Conservation (phyloP, 2,888 invertebrate genomes). For the Polyommatus iphigenia region DNA sequence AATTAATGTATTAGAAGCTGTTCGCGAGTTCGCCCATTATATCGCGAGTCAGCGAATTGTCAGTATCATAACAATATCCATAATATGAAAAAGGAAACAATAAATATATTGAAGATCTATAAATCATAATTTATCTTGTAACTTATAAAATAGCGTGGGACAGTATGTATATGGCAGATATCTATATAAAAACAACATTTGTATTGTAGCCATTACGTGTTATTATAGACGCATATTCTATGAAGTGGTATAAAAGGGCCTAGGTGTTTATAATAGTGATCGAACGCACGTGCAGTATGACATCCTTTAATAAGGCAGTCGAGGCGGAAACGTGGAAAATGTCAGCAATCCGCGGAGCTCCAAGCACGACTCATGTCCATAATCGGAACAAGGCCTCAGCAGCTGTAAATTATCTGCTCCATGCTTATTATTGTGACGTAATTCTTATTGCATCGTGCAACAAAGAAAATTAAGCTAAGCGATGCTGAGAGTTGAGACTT, state of each 20-base stretch:
- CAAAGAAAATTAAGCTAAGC: constrained; percentile 69
- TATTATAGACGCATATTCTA: constrained; percentile 35
- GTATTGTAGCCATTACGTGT: not conserved
- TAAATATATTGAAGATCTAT: not conserved
- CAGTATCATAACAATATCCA: not conserved
- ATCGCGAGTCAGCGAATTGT: not conserved
- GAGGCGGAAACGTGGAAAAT: constrained; percentile 78
- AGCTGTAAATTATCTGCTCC: constrained; percentile 74
- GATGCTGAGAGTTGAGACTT: constrained; percentile 46
- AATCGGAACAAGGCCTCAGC: constrained; percentile 77
- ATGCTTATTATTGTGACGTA: constrained; percentile 74
- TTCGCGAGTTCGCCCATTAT: constrained; percentile 23
- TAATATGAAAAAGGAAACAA: not conserved
- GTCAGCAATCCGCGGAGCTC: constrained; percentile 70
- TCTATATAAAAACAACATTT: not conserved
- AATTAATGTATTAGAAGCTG: constrained; percentile 21
- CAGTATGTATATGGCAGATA: constrained; percentile 10
- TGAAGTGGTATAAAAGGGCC: constrained; percentile 42
- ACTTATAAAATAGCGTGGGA: constrained; percentile 14
- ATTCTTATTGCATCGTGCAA: constrained; percentile 64
- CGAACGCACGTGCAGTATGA: constrained; percentile 65
- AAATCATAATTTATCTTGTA: not conserved
- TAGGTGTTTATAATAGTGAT: constrained; percentile 47
- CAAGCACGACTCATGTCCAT: constrained; percentile 76
- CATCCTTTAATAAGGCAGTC: constrained; percentile 74